phyloP scores from a whole-genome alignment of 2,113 vertebrate species.

The Sturnira hondurensis region DNA sequence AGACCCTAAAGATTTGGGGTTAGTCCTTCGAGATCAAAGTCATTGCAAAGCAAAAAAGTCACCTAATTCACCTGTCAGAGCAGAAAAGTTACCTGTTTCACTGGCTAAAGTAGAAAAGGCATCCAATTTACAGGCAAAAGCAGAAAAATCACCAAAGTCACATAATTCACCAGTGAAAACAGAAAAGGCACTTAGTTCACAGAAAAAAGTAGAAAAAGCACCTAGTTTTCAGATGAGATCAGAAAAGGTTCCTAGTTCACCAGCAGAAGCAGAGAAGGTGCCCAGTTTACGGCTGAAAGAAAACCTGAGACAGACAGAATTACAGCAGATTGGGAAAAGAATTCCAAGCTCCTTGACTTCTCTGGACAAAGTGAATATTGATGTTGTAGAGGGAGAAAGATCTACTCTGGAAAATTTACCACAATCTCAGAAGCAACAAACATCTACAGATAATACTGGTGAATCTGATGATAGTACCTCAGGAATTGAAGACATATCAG shows the following conservation, averaged over 20 bases:
- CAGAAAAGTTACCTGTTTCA: slow-evolving; percentile 53
- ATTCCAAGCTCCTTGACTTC: slow-evolving; percentile 69
- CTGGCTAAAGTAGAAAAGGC: slow-evolving; percentile 64
- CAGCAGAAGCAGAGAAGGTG: slow-evolving; percentile 57
- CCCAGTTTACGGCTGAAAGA: slow-evolving; percentile 72
- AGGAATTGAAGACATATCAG: slow-evolving; percentile 74
- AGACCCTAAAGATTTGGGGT: slow-evolving; percentile 78
- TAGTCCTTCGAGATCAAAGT: slow-evolving; percentile 84
- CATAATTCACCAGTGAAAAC: slow-evolving; percentile 55
- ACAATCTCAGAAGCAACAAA: slow-evolving; percentile 66
- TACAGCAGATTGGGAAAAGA: slow-evolving; percentile 72
- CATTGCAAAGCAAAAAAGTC: slow-evolving; percentile 84
- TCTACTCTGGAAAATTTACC: slow-evolving; percentile 63
- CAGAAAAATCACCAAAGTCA: slow-evolving; percentile 76
- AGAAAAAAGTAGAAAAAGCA: slow-evolving; percentile 63
- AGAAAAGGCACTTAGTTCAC: slow-evolving; percentile 62
- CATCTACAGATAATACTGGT: slow-evolving; percentile 65
- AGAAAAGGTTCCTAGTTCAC: slow-evolving; percentile 51
- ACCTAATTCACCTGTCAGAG: slow-evolving; percentile 68
- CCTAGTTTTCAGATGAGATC: slow-evolving; percentile 52
- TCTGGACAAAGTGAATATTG: slow-evolving; percentile 65
- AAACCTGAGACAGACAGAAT: slow-evolving; percentile 75
- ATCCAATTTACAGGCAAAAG: slow-evolving; percentile 68
- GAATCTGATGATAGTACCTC: slow-evolving; percentile 78
- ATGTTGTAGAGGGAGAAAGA: slow-evolving; percentile 70